These are phyloP conservation scores for Notamacropus eugenii DNA, from an alignment of 2,797 vertebrate species.

Conservation along the genomic window DNA sequence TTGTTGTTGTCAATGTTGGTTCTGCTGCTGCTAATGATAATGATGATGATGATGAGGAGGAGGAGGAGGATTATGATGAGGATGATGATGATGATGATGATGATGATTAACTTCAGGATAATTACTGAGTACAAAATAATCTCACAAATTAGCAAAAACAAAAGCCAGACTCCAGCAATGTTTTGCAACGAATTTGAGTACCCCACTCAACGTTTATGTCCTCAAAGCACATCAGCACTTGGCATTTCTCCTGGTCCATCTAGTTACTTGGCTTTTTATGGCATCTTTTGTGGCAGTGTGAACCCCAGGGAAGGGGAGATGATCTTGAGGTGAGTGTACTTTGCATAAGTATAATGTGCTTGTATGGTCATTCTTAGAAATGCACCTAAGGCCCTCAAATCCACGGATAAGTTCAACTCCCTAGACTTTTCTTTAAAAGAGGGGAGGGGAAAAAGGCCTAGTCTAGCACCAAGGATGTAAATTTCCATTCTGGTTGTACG, in stretches of 20 bases:
- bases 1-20: background rate
- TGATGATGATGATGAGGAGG: background rate
- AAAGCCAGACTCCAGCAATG: background rate
- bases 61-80: too few species aligned
- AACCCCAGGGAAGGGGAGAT: background rate
- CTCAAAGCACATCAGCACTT: constrained; percentile 55
- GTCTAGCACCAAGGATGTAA: background rate
- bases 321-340: background rate
- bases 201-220: constrained; percentile 51
- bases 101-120: background rate
- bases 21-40: background rate
- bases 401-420: background rate
- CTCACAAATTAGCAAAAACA: background rate
- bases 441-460: background rate
- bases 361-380: constrained; percentile 21
- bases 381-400: background rate
- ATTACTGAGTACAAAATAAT: background rate
- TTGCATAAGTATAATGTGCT: background rate
- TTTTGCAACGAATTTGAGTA: constrained; percentile 63
- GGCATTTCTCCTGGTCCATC: constrained; percentile 46
- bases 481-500: background rate
- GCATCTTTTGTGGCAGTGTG: background rate
- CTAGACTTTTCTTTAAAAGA: constrained; percentile 29
- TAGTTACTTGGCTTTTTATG: constrained; percentile 35
- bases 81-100: too few species aligned